phyloP scores from a whole-genome alignment of 2,888 invertebrate species.

The Isotomurus palustris region DNA sequence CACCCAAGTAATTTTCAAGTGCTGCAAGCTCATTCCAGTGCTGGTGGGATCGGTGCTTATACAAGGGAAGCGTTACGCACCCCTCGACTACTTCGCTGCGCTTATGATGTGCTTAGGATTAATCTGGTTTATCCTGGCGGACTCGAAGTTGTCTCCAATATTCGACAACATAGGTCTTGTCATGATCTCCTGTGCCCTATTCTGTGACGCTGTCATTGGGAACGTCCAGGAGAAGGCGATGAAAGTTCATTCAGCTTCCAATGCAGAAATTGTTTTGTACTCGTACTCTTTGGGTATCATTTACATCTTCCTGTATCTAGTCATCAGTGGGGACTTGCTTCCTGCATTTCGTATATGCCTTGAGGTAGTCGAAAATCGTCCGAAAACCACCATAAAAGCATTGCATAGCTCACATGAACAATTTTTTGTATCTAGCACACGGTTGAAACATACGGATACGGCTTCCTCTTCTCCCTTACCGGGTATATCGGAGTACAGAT shows the following conservation, averaged over 20 bases:
- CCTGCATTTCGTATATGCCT: conserved; percentile 72
- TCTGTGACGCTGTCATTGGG: conserved; percentile 93
- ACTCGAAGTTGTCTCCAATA: conserved; percentile 58
- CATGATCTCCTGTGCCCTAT: conserved; percentile 63
- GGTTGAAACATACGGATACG: conserved; percentile 73
- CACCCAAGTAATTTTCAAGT: conserved; percentile 89
- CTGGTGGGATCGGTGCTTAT: conserved; percentile 89
- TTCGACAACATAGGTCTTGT: conserved; percentile 56
- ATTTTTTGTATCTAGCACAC: conserved; percentile 60
- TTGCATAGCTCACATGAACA: background rate
- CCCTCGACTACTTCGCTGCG: conserved; percentile 78
- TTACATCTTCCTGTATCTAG: conserved; percentile 71
- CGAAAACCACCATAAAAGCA: too few relatives aligned
- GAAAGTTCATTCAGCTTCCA: conserved; percentile 74
- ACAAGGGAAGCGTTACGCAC: conserved; percentile 78
- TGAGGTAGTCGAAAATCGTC: conserved; percentile 56
- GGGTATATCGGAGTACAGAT: conserved; percentile 93
- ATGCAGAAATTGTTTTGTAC: conserved; percentile 87
- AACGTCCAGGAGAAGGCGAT: conserved; percentile 96
- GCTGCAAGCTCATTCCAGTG: conserved; percentile 94
- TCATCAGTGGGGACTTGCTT: conserved; percentile 66
- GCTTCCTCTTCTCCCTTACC: conserved; percentile 75
- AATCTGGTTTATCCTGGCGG: conserved; percentile 84
- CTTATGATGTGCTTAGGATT: conserved; percentile 81
- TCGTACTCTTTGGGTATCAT: conserved; percentile 84